A percentile compares a stretch with the other conserved stretches of the same genome.
phyloP scores from a whole-genome alignment of 2,113 vertebrate genomes.

The Salvelinus fontinalis region DNA sequence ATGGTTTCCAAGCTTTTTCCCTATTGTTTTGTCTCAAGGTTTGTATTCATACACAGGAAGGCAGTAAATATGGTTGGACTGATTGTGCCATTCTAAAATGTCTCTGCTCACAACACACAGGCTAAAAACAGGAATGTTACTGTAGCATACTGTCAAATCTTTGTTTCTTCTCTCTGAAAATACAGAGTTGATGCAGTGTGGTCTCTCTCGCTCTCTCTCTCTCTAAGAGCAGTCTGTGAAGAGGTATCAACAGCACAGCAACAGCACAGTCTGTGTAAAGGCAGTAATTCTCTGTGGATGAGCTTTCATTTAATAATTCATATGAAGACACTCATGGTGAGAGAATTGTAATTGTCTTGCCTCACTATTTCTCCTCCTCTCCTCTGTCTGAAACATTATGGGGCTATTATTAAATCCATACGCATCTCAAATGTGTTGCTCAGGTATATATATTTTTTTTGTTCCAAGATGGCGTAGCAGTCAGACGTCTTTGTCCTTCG shows the following conservation, averaged over 20 bases:
- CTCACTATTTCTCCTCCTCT: constrained; percentile 14
- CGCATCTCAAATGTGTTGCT: constrained; percentile 14
- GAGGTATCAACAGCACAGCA: constrained; percentile 40
- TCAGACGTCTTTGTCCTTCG: too few species aligned
- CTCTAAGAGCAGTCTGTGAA: constrained; percentile 25
- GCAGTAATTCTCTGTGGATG: constrained; percentile 35
- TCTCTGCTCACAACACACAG: background rate
- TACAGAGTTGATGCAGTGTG: background rate
- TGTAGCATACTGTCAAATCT: background rate
- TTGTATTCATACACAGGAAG: constrained; percentile 27
- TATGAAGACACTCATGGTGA: constrained; percentile 45
- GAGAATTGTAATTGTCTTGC: constrained; percentile 53
- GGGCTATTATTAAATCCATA: constrained; percentile 45
- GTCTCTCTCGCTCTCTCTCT: background rate
- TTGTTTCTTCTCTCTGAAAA: background rate
- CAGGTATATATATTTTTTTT: background rate
- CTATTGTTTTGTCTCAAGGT: constrained; percentile 19
- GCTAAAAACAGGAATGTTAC: background rate
- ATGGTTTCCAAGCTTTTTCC: constrained; percentile 29
- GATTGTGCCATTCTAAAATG: constrained; percentile 29
- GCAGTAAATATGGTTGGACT: constrained; percentile 31
- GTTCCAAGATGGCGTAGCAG: too few species aligned
- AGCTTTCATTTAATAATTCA: constrained; percentile 63
- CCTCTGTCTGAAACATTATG: constrained; percentile 12
- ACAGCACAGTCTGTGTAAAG: constrained; percentile 26